Evolutionary conservation across 2,888 invertebrate genomes (phyloP).

Genomic region (Leptarthrus brevirostris): DNA sequence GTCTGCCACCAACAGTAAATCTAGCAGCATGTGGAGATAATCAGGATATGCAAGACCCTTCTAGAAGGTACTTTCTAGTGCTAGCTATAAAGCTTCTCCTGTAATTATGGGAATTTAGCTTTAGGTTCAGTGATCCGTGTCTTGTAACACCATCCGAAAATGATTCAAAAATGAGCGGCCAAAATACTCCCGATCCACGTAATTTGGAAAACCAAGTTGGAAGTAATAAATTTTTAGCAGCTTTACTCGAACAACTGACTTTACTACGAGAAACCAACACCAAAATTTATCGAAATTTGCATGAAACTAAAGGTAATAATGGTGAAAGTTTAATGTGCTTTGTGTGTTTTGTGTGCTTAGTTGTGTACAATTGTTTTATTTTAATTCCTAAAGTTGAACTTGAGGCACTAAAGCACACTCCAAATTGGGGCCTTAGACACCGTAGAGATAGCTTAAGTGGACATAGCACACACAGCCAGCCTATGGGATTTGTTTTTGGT

Average conservation of each 20-base stretch:
- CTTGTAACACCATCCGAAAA: conserved; percentile 66
- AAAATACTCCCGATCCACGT: conserved; percentile 61
- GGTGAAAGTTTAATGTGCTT: not conserved
- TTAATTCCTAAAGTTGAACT: conserved; percentile 68
- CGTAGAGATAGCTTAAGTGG: conserved; percentile 69
- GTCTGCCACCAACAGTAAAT: conserved; percentile 78
- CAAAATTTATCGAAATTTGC: conserved; percentile 79
- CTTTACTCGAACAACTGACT: conserved; percentile 79
- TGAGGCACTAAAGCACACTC: conserved; percentile 72
- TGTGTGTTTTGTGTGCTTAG: conserved; percentile 3
- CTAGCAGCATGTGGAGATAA: conserved; percentile 58
- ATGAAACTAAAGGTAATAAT: conserved; percentile 75
- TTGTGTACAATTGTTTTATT: conserved; percentile 41
- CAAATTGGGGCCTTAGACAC: conserved; percentile 69
- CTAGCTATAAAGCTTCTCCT: conserved; percentile 34
- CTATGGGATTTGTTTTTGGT: conserved; percentile 66
- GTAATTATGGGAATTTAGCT: conserved; percentile 56
- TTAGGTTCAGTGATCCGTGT: conserved; percentile 67
- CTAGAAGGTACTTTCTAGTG: conserved; percentile 47
- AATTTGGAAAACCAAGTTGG: conserved; percentile 59
- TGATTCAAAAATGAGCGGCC: conserved; percentile 65
- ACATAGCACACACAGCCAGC: conserved; percentile 68
- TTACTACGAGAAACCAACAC: conserved; percentile 78
- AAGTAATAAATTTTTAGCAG: conserved; percentile 65
- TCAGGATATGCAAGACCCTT: conserved; percentile 49